Percentiles rank a stretch among this genome's conserved stretches.
These are phyloP conservation scores for Pseudomugil gertrudae DNA, from an alignment of 2,797 vertebrate genomes.

Conservation along the genomic window DNA sequence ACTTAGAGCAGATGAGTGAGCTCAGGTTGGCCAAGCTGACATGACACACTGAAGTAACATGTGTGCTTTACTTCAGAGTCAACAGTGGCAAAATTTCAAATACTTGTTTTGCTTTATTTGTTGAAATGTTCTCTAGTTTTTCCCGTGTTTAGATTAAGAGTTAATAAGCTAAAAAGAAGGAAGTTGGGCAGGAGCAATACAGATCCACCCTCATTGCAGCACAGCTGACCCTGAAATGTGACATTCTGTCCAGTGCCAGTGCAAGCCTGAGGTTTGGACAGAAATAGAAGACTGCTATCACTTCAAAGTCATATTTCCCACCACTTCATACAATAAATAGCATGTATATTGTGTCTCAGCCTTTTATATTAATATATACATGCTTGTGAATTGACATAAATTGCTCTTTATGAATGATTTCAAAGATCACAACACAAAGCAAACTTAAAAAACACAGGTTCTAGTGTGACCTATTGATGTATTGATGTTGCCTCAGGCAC, in stretches of 20 bases:
- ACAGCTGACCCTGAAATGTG: slow-evolving; percentile 20
- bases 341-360: neutral
- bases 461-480: slow-evolving; percentile 26
- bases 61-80: neutral
- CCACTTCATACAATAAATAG: neutral
- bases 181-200: neutral
- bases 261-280: slow-evolving; percentile 25
- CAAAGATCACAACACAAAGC: neutral
- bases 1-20: neutral
- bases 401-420: neutral
- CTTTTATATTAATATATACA: neutral
- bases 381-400: neutral
- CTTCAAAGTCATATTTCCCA: slow-evolving; percentile 8
- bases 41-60: neutral
- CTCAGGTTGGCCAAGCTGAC: neutral
- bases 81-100: neutral
- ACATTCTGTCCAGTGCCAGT: slow-evolving; percentile 24
- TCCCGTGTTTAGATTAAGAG: neutral
- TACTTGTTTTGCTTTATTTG: neutral
- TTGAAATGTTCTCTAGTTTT: neutral
- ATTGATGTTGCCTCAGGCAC: slow-evolving; percentile 51
- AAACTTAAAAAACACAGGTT: slow-evolving; percentile 10
- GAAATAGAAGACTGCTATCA: slow-evolving; percentile 36
- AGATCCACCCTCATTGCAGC: neutral
- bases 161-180: neutral